Base-by-base conservation (phyloP, 2,113 vertebrate species). In the Theropithecus gelada region DNA sequence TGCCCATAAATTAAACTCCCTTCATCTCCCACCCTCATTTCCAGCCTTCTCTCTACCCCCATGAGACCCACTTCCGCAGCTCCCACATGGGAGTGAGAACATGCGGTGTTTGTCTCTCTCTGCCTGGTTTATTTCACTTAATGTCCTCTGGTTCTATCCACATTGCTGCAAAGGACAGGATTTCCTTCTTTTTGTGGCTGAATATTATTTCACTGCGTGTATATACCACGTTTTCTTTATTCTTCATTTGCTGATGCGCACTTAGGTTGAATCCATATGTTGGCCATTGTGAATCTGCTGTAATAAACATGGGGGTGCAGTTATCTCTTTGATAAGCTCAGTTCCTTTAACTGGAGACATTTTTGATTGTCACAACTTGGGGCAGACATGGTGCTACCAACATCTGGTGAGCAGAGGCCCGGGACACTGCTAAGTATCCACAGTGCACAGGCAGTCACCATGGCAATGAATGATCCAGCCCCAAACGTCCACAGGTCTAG, bases 371-470 rank as follows among this genome's bases (percentile, higher is more conserved):
- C 17, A n/a, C 40, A 11, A 8, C 52, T 25, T 16, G 22, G 45
- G 32, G 45, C 43, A 1, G 27, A 17, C 43, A 16, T 9, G 23
- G 16, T 9, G 13, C n/a, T 35, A 0, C 66, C 0, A 11, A 52
- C 0, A 0, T 0, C 8, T 12, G n/a, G 50, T 22, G 43, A 25
- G 45, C 5, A 25, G 55, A 43, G 78, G 40, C 30, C 72, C 27
- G 4, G 20, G 27, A 10, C 8, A 25, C 12, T n/a, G n/a, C 30
- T 6, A 5, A 3, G 8, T 6, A 3, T 5, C 43, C 6, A 0
- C 4, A 2, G 8, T 0, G 3, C 68, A 5, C 52, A 1, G 35
- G 11, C 3, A 6, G 68, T 8, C 4, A 22, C 64, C 5, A 1
- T 5, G 8, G 6, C 48, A 2, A 32, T 12, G 38, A 22, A 5